Percentiles rank a stretch among this genome's conserved stretches.
Conservation (phyloP, 2,797 vertebrate genomes). For the Sebastes flavidus region DNA sequence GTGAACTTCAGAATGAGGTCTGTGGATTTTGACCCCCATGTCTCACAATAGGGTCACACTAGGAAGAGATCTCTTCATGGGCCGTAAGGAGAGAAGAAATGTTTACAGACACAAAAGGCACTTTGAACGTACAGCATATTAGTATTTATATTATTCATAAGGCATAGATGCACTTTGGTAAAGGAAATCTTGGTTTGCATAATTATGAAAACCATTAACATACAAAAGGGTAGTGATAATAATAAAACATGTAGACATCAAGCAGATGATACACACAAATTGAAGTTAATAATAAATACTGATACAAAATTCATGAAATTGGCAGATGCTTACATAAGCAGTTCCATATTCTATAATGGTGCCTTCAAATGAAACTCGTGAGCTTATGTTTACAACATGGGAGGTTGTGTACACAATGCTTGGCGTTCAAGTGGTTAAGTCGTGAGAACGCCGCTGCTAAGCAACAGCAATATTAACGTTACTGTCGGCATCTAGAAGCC, state of each 20-base stretch:
- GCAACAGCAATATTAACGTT: too few species aligned
- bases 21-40: background rate
- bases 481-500: too few species aligned
- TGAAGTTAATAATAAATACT: background rate
- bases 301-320: background rate
- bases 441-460: too few species aligned
- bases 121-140: background rate
- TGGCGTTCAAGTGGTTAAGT: too few species aligned
- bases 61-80: background rate
- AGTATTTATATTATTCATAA: too few species aligned
- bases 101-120: background rate
- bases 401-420: too few species aligned
- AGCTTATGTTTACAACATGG: too few species aligned
- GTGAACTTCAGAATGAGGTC: too few species aligned
- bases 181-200: background rate
- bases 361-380: too few species aligned
- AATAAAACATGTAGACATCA: background rate
- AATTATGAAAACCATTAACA: background rate
- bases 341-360: background rate
- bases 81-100: background rate
- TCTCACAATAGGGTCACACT: too few species aligned
- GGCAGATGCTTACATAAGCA: background rate
- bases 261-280: too few species aligned
- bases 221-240: background rate
- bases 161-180: background rate